Percentiles rank a stretch among this genome's conserved stretches.
phyloP scores from a whole-genome alignment of 2,113 vertebrate genomes.

The Lamprotornis superbus region DNA sequence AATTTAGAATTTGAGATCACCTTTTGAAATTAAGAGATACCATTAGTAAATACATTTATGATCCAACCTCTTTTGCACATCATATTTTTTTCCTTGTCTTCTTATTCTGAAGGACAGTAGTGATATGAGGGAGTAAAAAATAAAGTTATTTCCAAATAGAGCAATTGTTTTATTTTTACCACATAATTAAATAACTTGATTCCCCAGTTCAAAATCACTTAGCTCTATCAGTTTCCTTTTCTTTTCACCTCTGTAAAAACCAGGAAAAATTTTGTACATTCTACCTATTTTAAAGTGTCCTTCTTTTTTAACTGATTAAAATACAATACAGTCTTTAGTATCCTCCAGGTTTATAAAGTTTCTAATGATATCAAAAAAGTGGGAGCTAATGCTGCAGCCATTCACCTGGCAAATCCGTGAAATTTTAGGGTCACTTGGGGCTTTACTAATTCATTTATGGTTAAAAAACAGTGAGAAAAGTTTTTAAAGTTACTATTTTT shows the following conservation, averaged over 20 bases:
- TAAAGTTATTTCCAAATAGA: neutral
- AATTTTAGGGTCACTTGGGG: neutral
- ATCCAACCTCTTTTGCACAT: neutral
- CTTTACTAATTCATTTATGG: neutral
- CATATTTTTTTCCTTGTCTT: neutral
- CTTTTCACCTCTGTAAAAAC: neutral
- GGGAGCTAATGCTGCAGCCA: neutral
- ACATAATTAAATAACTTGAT: neutral
- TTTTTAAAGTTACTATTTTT: neutral
- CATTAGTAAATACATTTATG: neutral
- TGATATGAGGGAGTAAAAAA: neutral
- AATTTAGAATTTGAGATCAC: neutral
- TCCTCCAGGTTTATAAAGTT: neutral
- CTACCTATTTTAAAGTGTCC: neutral
- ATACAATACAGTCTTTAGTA: neutral
- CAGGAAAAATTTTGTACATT: neutral
- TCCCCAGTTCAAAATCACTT: neutral
- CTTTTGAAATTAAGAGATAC: neutral
- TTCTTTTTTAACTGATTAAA: conserved; percentile 17
- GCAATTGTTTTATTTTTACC: neutral
- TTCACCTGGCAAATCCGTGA: neutral
- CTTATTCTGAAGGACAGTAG: neutral
- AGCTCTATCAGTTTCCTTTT: neutral
- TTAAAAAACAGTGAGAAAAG: neutral
- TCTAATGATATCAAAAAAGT: neutral